phyloP scores from a whole-genome alignment of 2,797 vertebrate species.

The Acanthopagrus latus region DNA sequence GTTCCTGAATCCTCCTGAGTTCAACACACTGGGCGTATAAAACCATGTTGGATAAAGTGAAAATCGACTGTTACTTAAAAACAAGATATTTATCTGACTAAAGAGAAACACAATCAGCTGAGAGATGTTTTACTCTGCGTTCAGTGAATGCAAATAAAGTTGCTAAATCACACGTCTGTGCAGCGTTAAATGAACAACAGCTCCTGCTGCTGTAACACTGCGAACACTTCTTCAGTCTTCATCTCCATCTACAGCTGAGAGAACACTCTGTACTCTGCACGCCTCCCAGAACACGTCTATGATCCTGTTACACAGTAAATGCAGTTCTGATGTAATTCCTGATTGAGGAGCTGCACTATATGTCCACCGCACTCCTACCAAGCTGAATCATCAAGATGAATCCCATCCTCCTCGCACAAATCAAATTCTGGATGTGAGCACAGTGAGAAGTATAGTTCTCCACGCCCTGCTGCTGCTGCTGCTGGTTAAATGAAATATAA shows the following conservation, averaged over 20 bases:
- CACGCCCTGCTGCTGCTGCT: background rate
- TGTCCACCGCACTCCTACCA: background rate
- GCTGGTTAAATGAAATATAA: background rate
- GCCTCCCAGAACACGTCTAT: background rate
- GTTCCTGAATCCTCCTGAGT: no score
- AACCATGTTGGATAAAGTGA: no score
- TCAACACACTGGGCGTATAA: no score
- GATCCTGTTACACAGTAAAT: background rate
- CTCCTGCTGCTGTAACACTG: background rate
- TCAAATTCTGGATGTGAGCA: constrained; percentile 12
- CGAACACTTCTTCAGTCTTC: constrained; percentile 9
- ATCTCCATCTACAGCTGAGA: constrained; percentile 21
- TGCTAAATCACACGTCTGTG: constrained; percentile 1
- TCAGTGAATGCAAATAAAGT: background rate
- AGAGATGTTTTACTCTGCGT: background rate
- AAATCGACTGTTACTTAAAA: no score
- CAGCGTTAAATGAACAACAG: constrained; percentile 20
- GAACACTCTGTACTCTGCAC: constrained; percentile 25
- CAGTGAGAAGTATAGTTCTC: background rate
- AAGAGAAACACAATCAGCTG: background rate
- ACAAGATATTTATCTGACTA: no score
- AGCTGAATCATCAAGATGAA: background rate
- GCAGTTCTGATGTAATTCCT: background rate
- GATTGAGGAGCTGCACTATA: background rate
- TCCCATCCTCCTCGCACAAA: background rate